Conservation (phyloP, 2,113 vertebrate species). For the Ceratotherium simum region DNA sequence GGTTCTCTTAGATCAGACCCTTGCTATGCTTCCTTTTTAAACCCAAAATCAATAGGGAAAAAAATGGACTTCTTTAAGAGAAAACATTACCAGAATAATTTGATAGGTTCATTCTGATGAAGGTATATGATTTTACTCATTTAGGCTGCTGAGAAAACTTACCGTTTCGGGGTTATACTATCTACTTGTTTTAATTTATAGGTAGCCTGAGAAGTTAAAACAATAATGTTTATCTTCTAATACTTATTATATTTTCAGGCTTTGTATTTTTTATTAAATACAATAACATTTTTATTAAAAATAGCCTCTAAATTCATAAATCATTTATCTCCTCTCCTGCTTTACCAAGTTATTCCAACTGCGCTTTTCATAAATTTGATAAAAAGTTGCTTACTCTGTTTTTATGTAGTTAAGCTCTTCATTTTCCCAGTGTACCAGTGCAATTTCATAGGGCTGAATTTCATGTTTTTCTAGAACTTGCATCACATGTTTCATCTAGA, state of each 20-base stretch:
- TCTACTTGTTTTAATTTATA: not conserved
- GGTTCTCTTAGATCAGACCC: not conserved
- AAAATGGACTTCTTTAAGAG: not conserved
- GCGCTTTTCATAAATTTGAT: not conserved
- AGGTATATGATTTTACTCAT: not conserved
- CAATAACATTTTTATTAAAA: not conserved
- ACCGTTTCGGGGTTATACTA: not conserved
- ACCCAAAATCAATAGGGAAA: not conserved
- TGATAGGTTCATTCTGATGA: not conserved
- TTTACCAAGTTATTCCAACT: not conserved
- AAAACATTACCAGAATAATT: not conserved
- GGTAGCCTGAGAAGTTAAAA: not conserved
- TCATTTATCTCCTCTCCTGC: not conserved
- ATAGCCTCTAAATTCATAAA: not conserved
- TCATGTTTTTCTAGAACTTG: conserved; percentile 94
- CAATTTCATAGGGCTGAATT: conserved; percentile 96
- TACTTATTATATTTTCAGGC: not conserved
- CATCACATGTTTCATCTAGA: conserved; percentile 93
- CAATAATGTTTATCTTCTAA: not conserved
- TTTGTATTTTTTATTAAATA: not conserved
- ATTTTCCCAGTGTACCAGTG: conserved; percentile 98
- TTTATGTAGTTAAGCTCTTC: conserved; percentile 96
- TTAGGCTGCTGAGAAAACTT: not conserved
- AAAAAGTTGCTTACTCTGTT: conserved; percentile 89
- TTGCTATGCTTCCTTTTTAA: not conserved